A percentile compares a stretch with the other conserved stretches of the same genome.
phyloP scores from a whole-genome alignment of 2,888 invertebrate species.

The Lottia gigantea region DNA sequence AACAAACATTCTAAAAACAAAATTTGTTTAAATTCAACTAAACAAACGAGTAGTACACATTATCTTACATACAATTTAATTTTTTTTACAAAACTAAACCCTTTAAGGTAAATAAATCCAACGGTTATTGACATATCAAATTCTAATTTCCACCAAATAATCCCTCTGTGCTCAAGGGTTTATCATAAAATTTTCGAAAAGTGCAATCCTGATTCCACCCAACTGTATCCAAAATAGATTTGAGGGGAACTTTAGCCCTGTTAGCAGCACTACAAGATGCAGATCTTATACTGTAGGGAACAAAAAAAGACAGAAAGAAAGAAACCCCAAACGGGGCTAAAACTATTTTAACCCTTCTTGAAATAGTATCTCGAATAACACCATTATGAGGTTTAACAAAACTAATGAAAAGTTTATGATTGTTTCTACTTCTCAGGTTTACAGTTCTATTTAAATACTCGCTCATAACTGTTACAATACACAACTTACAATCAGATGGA shows the following conservation, averaged over 20 bases:
- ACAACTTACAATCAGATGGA: constrained; percentile 9
- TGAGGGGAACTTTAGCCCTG: constrained; percentile 1
- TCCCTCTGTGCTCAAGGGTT: neutral
- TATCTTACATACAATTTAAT: too few relatives aligned
- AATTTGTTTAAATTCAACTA: too few relatives aligned
- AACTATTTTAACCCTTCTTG: constrained; percentile 32
- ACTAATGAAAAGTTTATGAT: constrained; percentile 24
- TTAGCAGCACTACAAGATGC: constrained; percentile 11
- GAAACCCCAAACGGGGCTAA: constrained; percentile 27
- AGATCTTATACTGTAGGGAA: constrained; percentile 28
- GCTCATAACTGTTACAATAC: constrained; percentile 7
- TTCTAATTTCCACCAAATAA: neutral
- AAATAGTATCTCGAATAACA: constrained; percentile 32
- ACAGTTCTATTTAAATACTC: constrained; percentile 16
- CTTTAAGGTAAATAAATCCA: neutral
- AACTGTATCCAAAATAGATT: constrained; percentile 9
- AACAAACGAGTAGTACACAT: too few relatives aligned
- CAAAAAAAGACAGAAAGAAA: constrained; percentile 15
- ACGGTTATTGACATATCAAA: neutral
- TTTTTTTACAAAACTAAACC: too few relatives aligned
- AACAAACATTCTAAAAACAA: neutral
- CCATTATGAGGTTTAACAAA: constrained; percentile 30
- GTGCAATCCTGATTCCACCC: constrained; percentile 1
- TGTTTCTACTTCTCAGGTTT: constrained; percentile 16
- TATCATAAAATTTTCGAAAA: constrained; percentile 13